A percentile compares a stretch with the other conserved stretches of the same genome.
These are phyloP conservation scores for Syngnathoides biaculeatus DNA, from an alignment of 2,113 vertebrate species.

Conservation along the genomic window DNA sequence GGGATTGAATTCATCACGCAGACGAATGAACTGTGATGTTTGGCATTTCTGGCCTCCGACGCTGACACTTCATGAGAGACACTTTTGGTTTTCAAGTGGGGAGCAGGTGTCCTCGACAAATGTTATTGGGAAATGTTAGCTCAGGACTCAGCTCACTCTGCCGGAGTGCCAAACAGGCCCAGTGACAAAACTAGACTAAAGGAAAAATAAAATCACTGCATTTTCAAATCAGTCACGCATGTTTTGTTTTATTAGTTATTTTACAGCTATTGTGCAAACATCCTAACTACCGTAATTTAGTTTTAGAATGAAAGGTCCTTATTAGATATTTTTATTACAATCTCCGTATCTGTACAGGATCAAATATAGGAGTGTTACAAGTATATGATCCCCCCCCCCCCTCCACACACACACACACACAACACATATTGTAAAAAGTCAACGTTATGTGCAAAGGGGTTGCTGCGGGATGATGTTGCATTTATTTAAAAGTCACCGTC, in stretches of 20 bases:
- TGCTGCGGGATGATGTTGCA: conserved; percentile 32
- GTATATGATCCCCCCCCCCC: background rate
- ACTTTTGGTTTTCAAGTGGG: conserved; percentile 21
- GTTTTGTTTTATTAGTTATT: conserved; percentile 2
- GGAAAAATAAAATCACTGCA: conserved; percentile 54
- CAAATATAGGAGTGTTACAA: background rate
- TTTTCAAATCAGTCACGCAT: conserved; percentile 64
- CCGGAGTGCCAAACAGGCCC: conserved; percentile 15
- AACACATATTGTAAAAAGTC: conserved; percentile 8
- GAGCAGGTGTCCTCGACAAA: conserved; percentile 24
- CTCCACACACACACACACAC: no score
- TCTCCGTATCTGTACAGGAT: no score
- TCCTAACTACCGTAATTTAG: background rate
- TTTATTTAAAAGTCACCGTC: conserved; percentile 54
- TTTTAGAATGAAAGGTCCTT: background rate
- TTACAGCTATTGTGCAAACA: conserved; percentile 21
- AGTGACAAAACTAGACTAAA: conserved; percentile 34
- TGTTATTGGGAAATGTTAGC: conserved; percentile 31
- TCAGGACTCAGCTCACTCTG: conserved; percentile 23
- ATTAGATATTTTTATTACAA: background rate
- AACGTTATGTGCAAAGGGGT: conserved; percentile 17
- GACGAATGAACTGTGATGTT: conserved; percentile 13
- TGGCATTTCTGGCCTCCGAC: background rate
- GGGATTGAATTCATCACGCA: background rate
- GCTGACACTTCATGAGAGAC: conserved; percentile 6